Evolutionary conservation across 2,888 invertebrate genomes (phyloP).

Genomic region (Ectropis crepuscularia): DNA sequence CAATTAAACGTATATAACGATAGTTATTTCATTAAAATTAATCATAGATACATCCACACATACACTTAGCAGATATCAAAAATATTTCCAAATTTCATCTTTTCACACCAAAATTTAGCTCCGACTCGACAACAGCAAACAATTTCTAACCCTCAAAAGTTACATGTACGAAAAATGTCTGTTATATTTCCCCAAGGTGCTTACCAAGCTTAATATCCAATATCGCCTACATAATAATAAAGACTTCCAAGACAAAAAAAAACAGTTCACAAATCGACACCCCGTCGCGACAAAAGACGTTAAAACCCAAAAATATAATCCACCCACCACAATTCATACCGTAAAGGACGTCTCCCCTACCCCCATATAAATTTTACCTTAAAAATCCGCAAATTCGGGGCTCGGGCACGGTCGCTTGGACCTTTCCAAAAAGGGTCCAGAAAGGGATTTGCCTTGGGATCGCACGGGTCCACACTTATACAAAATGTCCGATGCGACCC

Average conservation of each 20-base stretch:
- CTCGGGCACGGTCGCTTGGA: conserved; percentile 75
- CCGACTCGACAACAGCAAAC: neutral
- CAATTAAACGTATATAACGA: no score
- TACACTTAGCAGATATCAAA: no score
- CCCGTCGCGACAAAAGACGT: conserved; percentile 39
- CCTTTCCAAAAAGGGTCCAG: conserved; percentile 80
- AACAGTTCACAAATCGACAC: conserved; percentile 32
- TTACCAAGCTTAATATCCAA: conserved; percentile 11
- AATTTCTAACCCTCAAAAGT: neutral
- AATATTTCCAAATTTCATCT: no score
- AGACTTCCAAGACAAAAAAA: conserved; percentile 28
- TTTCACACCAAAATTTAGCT: no score
- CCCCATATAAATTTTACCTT: conserved; percentile 83
- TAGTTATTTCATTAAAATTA: no score
- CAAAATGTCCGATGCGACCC: conserved; percentile 83
- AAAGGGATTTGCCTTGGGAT: conserved; percentile 83
- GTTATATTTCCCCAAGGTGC: conserved; percentile 8
- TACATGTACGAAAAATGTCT: neutral
- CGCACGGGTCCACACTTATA: conserved; percentile 81
- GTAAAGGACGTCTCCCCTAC: conserved; percentile 48
- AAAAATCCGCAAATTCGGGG: conserved; percentile 84
- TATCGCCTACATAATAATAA: conserved; percentile 18
- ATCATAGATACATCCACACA: no score
- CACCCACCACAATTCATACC: conserved; percentile 47
- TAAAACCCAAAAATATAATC: conserved; percentile 44